Evolutionary conservation across 2,888 invertebrate species (phyloP).

Genomic region (Drosophila bunnanda): DNA sequence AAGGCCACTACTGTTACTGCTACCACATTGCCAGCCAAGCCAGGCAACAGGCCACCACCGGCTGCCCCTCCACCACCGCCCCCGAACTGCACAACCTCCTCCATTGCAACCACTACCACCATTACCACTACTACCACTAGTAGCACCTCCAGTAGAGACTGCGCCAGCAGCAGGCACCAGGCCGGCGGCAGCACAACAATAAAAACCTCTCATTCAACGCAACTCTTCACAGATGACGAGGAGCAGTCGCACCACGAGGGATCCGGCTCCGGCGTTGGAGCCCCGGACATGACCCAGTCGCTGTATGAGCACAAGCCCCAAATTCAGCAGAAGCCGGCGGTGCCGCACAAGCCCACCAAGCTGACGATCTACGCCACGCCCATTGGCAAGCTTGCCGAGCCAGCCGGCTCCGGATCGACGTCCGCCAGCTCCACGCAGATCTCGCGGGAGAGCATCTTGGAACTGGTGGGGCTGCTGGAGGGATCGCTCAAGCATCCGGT

Average conservation of each 20-base stretch:
- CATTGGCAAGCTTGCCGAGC: conserved; percentile 82
- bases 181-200: conserved; percentile 43
- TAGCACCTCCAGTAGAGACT: conserved; percentile 45
- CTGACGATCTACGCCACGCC: conserved; percentile 92
- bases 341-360: conserved; percentile 89
- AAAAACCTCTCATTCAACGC: conserved; percentile 83
- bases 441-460: conserved; percentile 87
- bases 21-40: conserved; percentile 59
- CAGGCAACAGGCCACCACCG: conserved; percentile 81
- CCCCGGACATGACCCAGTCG: conserved; percentile 36
- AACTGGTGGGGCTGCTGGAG: conserved; percentile 88
- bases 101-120: conserved; percentile 44
- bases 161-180: conserved; percentile 38
- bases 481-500: conserved; percentile 87
- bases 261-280: conserved; percentile 32
- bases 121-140: conserved; percentile 44
- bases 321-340: conserved; percentile 87
- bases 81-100: conserved; percentile 66
- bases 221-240: conserved; percentile 82
- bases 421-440: conserved; percentile 85
- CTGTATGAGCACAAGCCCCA: conserved; percentile 41
- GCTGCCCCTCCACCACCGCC: conserved; percentile 83
- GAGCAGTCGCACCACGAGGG: conserved; percentile 34
- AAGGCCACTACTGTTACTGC: conserved; percentile 81
- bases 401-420: conserved; percentile 83